phyloP scores from a whole-genome alignment of 2,797 vertebrate genomes.

The Morus bassanus region DNA sequence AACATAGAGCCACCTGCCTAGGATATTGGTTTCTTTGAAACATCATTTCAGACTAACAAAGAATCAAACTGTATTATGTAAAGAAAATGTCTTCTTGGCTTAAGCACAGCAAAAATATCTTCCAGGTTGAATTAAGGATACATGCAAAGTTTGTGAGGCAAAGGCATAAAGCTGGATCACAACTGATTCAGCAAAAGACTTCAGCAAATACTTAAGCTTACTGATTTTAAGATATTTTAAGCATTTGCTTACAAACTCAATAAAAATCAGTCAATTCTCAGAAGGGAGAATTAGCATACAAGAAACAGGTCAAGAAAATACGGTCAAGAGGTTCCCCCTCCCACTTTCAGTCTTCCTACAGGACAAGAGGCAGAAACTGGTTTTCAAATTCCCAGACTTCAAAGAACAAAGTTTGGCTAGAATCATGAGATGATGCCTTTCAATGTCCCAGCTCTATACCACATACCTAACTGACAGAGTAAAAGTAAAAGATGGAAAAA shows the following conservation, averaged over 20 bases:
- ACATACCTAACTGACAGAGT: not conserved
- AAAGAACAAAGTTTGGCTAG: not conserved
- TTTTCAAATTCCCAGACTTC: not conserved
- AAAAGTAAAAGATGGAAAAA: not conserved
- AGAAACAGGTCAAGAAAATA: not conserved
- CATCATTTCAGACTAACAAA: not conserved
- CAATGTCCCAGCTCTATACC: not conserved
- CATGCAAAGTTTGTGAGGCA: not conserved
- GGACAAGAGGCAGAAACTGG: not conserved
- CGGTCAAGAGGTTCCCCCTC: not conserved
- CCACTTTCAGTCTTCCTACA: not conserved
- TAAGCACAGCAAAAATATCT: not conserved
- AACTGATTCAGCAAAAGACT: not conserved
- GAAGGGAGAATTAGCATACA: not conserved
- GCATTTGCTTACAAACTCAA: not conserved
- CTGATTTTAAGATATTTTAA: not conserved
- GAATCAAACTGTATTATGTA: not conserved
- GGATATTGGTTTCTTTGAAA: not conserved
- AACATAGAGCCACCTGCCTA: not conserved
- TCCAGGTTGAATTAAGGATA: not conserved
- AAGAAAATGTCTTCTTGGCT: not conserved
- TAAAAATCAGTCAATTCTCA: not conserved
- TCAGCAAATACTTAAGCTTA: not conserved
- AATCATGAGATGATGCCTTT: not conserved
- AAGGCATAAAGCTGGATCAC: not conserved